A percentile compares a stretch with the other conserved stretches of the same genome.
phyloP scores from a whole-genome alignment of 2,797 vertebrate species.

The Tadarida brasiliensis region DNA sequence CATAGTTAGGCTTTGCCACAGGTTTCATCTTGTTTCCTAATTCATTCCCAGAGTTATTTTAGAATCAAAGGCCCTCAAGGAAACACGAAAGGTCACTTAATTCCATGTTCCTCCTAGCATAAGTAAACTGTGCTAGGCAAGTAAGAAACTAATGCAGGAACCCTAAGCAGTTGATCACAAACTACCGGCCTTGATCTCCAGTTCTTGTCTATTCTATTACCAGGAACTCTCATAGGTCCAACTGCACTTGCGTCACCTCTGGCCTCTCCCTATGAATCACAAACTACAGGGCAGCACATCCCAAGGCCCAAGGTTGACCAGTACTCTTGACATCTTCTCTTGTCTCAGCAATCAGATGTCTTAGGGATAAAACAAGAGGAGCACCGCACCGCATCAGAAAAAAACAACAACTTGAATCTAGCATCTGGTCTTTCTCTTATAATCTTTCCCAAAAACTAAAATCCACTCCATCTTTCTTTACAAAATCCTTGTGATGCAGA shows the following conservation, averaged over 20 bases:
- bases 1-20: background rate
- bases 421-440: background rate
- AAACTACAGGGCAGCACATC: background rate
- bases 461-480: background rate
- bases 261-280: background rate
- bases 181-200: background rate
- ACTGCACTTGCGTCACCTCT: background rate
- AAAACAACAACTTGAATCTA: background rate
- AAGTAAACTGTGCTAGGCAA: background rate
- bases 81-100: background rate
- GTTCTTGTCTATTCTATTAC: background rate
- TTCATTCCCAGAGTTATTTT: constrained; percentile 12
- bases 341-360: background rate
- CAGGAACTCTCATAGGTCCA: background rate
- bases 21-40: background rate
- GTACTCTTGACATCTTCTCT: background rate
- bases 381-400: background rate
- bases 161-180: background rate
- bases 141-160: background rate
- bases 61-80: constrained; percentile 11
- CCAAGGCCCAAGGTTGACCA: background rate
- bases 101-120: background rate
- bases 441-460: constrained; percentile 6
- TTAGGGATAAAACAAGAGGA: background rate
- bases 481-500: background rate